Evolutionary conservation across 1,140 invertebrate genomes (phyloP).

Genomic region (Brachionus rubens): DNA sequence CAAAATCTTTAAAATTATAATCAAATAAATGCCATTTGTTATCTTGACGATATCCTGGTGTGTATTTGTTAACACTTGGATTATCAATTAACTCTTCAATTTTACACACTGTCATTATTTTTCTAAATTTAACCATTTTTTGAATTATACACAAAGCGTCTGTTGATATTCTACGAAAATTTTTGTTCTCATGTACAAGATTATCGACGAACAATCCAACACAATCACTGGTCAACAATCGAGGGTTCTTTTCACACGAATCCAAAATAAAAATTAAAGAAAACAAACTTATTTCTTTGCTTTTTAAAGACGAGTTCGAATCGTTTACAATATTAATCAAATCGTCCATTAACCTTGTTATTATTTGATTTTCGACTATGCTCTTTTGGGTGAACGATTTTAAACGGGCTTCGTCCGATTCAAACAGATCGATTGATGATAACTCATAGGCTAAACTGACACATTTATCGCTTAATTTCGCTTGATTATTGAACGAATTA

Average conservation of each 20-base stretch:
- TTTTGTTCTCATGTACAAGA: conserved; percentile 23
- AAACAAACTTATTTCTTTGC: conserved; percentile 43
- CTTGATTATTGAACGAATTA: conserved; percentile 61
- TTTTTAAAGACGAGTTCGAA: background rate
- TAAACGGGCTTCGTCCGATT: conserved; percentile 49
- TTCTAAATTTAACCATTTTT: conserved; percentile 35
- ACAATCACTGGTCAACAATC: background rate
- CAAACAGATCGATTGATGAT: conserved; percentile 60
- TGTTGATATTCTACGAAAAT: background rate
- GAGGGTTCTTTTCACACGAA: background rate
- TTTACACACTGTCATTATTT: background rate
- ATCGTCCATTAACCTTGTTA: conserved; percentile 47
- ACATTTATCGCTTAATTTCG: conserved; percentile 52
- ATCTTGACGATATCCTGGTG: conserved; percentile 24
- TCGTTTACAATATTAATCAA: conserved; percentile 48
- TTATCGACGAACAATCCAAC: background rate
- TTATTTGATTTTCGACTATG: conserved; percentile 24
- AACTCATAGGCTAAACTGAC: background rate
- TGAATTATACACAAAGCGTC: conserved; percentile 26
- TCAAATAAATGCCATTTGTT: conserved; percentile 23
- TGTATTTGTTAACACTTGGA: background rate
- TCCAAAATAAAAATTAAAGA: conserved; percentile 29
- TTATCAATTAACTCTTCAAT: background rate
- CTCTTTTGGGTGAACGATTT: conserved; percentile 14
- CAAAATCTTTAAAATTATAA: background rate